Evolutionary conservation across 2,797 vertebrate genomes (phyloP), one percentile per base, ranked within the genome.

Genomic region (Phoxinus dragarum): DNA sequence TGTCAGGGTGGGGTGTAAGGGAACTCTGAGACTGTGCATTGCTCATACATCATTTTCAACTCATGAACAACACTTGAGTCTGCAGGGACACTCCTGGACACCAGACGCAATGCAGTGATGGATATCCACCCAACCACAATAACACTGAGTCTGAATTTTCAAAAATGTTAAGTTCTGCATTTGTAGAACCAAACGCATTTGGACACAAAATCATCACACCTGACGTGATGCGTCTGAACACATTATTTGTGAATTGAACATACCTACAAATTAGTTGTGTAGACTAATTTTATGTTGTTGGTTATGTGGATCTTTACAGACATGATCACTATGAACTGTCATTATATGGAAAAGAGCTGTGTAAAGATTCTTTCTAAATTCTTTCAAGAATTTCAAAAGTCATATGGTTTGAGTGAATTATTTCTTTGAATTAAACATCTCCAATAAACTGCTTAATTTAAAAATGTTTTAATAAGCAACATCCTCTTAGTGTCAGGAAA

Each of bases 11-110:
- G 47, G 76, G 72, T 89, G 93, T 92, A 93, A 93, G 91, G 90
- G 93, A 89, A 92, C 92, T 93, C 88, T 91, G 84, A 88, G 76
- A 88, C 81, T 67, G 5, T 11, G 47, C 27, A 34, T 82, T 90
- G 91, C 81, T 89, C 86, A 90, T 94, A 92, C 91, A 94, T 95
- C 94, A 89, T 85, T 86, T 81, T 87, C 80, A 91, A 92, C 92
- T 84, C 71, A 40, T 84, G 69, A 90, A 92, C 44, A 72, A 68
- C 88, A 87, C 85, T 80, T 86, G 36, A 73, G 56, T 76, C 69
- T 66, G 56, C 83, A 86, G 90, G 90, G 88, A 84, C 67, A 49
- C 87, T 91, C 86, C 84, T 61, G 76, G 86, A 87, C 77, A 90
- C 89, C 89, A 92, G 92, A 93, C 88, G 76, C 87, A 89, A 88